Evolutionary conservation across 2,888 invertebrate species (phyloP).

Genomic region (Zygaena filipendulae): DNA sequence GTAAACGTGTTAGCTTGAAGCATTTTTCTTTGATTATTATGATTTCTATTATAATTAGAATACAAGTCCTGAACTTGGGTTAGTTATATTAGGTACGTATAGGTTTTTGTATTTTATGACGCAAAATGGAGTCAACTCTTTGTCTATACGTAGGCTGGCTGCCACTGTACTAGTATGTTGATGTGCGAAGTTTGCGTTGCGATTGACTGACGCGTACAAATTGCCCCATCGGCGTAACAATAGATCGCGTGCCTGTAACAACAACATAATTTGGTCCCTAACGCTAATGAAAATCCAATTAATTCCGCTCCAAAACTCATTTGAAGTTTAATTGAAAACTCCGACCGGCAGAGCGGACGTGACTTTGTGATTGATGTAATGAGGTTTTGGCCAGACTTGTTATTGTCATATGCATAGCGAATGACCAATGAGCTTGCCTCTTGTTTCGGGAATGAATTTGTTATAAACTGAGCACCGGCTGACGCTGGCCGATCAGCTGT

Average conservation of each 20-base stretch:
- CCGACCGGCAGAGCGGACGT: conserved; percentile 37
- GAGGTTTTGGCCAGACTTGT: conserved; percentile 52
- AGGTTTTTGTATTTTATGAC: too few species aligned
- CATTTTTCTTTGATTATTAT: too few species aligned
- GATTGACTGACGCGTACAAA: conserved; percentile 55
- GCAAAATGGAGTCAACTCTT: too few species aligned
- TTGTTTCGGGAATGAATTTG: too few species aligned
- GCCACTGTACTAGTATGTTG: too few species aligned
- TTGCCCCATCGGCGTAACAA: conserved; percentile 43
- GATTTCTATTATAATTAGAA: too few species aligned
- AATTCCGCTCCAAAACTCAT: conserved; percentile 63
- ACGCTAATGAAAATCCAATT: conserved; percentile 67
- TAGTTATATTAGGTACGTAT: too few species aligned
- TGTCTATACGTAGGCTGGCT: too few species aligned
- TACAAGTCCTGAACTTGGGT: too few species aligned
- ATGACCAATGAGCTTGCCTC: conserved; percentile 43
- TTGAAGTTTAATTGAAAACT: conserved; percentile 67
- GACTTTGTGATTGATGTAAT: conserved; percentile 56
- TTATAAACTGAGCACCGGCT: too few species aligned
- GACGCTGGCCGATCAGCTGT: too few species aligned
- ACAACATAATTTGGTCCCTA: conserved; percentile 64
- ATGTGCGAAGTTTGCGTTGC: conserved; percentile 35
- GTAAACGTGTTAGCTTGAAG: too few species aligned
- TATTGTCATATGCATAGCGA: conserved; percentile 58
- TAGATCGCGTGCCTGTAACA: conserved; percentile 55